phyloP scores from a whole-genome alignment of 2,888 invertebrate species.

The Achlya flavicornis region DNA sequence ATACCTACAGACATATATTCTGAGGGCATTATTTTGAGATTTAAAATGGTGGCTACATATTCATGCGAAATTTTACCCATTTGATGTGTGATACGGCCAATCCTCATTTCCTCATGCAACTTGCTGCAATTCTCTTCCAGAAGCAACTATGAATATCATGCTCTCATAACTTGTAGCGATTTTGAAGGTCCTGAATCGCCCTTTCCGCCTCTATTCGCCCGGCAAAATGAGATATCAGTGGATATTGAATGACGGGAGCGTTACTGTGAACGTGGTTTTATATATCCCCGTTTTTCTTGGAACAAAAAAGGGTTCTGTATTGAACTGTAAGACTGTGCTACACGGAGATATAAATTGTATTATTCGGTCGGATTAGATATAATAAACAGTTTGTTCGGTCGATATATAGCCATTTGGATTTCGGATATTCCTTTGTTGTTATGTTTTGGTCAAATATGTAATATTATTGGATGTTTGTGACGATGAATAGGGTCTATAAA shows the following conservation, averaged over 20 bases:
- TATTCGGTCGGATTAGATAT: constrained; percentile 54
- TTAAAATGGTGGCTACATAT: too few species aligned
- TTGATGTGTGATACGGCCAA: too few species aligned
- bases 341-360: constrained; percentile 50
- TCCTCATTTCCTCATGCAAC: too few species aligned
- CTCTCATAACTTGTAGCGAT: constrained; percentile 44
- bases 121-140: too few species aligned
- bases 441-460: constrained; percentile 10
- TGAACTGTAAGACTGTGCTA: constrained; percentile 45
- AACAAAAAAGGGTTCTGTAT: constrained; percentile 51
- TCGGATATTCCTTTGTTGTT: constrained; percentile 20
- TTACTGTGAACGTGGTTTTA: constrained; percentile 56
- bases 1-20: too few species aligned
- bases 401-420: constrained; percentile 30
- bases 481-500: background rate
- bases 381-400: constrained; percentile 52
- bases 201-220: constrained; percentile 65
- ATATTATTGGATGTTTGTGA: background rate
- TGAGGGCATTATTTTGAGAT: too few species aligned
- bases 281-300: constrained; percentile 39
- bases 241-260: constrained; percentile 76
- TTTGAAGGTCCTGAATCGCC: constrained; percentile 55
- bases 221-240: constrained; percentile 80
- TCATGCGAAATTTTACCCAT: too few species aligned
- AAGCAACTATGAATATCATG: background rate